phyloP scores from a whole-genome alignment of 2,113 vertebrate species.

The Plectropomus leopardus region DNA sequence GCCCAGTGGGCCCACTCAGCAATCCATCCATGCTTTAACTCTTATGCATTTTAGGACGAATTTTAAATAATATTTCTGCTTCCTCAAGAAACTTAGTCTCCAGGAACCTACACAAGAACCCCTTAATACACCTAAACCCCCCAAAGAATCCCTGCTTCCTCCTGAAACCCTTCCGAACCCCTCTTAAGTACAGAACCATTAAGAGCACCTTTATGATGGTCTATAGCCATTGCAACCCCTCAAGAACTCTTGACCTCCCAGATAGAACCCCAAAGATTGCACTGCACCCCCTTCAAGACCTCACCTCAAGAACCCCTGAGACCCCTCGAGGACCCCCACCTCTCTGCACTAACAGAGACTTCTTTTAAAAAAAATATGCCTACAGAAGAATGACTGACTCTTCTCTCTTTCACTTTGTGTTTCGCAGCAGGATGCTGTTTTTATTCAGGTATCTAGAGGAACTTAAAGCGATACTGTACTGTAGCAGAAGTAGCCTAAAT shows the following conservation, averaged over 20 bases:
- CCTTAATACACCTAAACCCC: not conserved
- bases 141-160: not conserved
- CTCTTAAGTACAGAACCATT: not conserved
- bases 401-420: not conserved
- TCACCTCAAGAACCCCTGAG: not conserved
- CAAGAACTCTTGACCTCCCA: not conserved
- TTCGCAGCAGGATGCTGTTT: slow-evolving; percentile 59
- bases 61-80: not conserved
- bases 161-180: not conserved
- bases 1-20: not conserved
- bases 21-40: slow-evolving; percentile 14
- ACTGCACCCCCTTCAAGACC: not conserved
- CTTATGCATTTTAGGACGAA: not conserved
- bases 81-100: not conserved
- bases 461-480: slow-evolving; percentile 64
- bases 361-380: slow-evolving; percentile 33
- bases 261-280: not conserved
- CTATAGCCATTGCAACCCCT: not conserved
- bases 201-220: not conserved
- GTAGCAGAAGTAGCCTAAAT: slow-evolving; percentile 72
- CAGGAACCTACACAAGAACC: not conserved
- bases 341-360: slow-evolving; percentile 48
- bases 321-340: not conserved
- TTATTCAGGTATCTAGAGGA: slow-evolving; percentile 79
- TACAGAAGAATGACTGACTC: slow-evolving; percentile 35